A percentile compares a stretch with the other conserved stretches of the same genome.
Conservation (phyloP, 2,113 vertebrate genomes). For the Okapia johnstoni region DNA sequence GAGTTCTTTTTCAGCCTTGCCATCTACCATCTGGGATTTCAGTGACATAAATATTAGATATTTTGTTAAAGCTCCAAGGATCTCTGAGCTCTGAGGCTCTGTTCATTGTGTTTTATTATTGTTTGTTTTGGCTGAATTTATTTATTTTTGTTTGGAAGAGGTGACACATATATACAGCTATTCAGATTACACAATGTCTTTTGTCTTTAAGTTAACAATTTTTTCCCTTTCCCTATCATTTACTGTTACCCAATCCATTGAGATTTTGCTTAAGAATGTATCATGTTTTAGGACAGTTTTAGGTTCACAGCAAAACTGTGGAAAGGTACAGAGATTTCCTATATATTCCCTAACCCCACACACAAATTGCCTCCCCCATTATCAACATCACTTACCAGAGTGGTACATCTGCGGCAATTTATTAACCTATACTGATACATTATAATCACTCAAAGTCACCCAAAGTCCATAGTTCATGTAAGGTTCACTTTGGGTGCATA, state of each 20-base stretch:
- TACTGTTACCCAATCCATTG: neutral
- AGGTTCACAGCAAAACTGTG: neutral
- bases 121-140: neutral
- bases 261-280: neutral
- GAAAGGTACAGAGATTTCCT: neutral
- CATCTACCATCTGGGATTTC: neutral
- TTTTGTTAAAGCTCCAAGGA: neutral
- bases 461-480: neutral
- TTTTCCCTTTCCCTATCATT: neutral
- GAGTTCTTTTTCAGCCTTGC: neutral
- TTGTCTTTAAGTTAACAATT: neutral
- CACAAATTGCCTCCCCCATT: neutral
- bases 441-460: neutral
- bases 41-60: neutral
- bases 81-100: neutral
- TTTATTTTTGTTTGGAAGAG: neutral
- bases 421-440: neutral
- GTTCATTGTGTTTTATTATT: neutral
- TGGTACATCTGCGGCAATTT: neutral
- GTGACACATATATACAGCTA: neutral
- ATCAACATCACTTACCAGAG: neutral
- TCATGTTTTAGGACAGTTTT: neutral
- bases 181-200: neutral
- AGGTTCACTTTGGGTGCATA: neutral
- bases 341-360: neutral